These are phyloP conservation scores for Zaprionus inermis DNA, from an alignment of 1,140 invertebrate species.

Conservation along the genomic window DNA sequence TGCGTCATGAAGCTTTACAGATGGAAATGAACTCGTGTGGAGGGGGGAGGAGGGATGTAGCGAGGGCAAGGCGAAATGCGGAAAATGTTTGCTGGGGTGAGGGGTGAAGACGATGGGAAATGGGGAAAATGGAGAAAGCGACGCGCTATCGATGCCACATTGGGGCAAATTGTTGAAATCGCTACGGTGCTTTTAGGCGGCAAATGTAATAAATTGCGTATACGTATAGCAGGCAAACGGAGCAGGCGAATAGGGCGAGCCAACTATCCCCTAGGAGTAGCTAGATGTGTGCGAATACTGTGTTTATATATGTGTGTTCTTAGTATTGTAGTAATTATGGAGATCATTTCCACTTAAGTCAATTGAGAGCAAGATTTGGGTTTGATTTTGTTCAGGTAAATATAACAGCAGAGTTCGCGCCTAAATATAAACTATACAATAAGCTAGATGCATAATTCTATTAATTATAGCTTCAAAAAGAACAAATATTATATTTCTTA, in stretches of 20 bases:
- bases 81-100: constrained; percentile 7
- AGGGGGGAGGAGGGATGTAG: background rate
- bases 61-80: background rate
- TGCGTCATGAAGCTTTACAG: constrained; percentile 24
- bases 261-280: no score
- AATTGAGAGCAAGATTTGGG: background rate
- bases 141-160: constrained; percentile 26
- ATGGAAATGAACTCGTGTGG: constrained; percentile 4
- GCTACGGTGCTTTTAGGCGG: constrained; percentile 72
- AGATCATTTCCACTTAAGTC: background rate
- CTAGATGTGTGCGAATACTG: background rate
- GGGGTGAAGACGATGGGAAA: no score
- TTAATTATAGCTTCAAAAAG: no score
- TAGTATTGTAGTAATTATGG: constrained; percentile 1
- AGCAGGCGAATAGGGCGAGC: background rate
- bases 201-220: constrained; percentile 76
- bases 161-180: constrained; percentile 71
- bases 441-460: no score
- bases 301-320: background rate
- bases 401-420: no score
- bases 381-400: background rate
- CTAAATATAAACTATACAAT: no score
- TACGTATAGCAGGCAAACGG: constrained; percentile 37
- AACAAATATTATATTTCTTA: no score
- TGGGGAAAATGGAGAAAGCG: background rate